Evolutionary conservation across 2,888 invertebrate species (phyloP).

Genomic region (Pteria penguin): DNA sequence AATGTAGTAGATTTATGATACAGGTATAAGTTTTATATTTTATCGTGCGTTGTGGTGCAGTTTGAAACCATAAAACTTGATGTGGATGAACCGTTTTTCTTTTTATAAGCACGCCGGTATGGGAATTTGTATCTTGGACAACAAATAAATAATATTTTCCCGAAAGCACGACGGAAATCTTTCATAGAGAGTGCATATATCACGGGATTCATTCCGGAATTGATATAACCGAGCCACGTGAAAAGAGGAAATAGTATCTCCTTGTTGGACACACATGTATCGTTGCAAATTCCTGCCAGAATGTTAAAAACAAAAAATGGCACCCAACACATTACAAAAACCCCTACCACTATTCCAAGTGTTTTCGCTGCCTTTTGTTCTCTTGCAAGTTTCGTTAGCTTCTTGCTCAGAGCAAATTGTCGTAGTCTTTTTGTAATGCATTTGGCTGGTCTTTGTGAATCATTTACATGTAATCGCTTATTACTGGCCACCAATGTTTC

Average conservation of each 20-base stretch:
- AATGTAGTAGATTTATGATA: too few species aligned
- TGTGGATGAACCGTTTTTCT: conserved; percentile 37
- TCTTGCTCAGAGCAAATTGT: conserved; percentile 93
- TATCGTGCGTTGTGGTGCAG: not conserved
- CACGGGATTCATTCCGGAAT: conserved; percentile 85
- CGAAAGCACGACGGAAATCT: conserved; percentile 94
- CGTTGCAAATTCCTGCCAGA: conserved; percentile 91
- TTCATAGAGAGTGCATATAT: conserved; percentile 99
- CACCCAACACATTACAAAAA: conserved; percentile 97
- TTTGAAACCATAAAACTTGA: conserved; percentile 35
- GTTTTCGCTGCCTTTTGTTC: conserved; percentile 99
- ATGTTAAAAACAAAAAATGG: conserved; percentile 98
- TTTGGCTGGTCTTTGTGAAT: conserved; percentile 60
- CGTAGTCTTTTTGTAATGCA: conserved; percentile 70
- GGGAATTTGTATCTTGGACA: conserved; percentile 70
- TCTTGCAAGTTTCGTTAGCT: conserved; percentile 96
- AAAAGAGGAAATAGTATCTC: conserved; percentile 76
- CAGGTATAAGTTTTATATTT: too few species aligned
- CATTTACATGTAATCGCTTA: conserved; percentile 23
- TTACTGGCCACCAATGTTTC: conserved; percentile 47
- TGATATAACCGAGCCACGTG: conserved; percentile 80
- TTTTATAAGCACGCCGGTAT: conserved; percentile 41
- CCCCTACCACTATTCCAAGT: conserved; percentile 97
- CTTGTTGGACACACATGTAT: conserved; percentile 81
- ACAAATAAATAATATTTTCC: conserved; percentile 88